A percentile compares a stretch with the other conserved stretches of the same genome.
phyloP scores from a whole-genome alignment of 2,888 invertebrate species.

The Hartigia nigra region DNA sequence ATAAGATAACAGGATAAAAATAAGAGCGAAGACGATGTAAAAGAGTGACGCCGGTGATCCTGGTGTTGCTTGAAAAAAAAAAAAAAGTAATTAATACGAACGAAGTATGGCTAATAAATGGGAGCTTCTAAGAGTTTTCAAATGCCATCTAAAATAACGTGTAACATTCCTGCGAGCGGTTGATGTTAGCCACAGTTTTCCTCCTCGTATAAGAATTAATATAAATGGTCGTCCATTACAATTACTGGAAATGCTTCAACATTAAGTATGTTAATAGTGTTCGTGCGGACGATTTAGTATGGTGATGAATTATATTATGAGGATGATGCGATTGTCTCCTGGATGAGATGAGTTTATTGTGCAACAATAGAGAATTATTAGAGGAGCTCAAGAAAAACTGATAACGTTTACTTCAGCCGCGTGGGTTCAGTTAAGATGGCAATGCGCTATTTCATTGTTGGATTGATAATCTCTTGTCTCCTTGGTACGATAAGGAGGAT shows the following conservation, averaged over 20 bases:
- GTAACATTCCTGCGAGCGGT: slow-evolving; percentile 49
- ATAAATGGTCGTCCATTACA: slow-evolving; percentile 60
- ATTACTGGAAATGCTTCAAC: slow-evolving; percentile 58
- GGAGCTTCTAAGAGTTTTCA: slow-evolving; percentile 52
- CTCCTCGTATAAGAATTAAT: slow-evolving; percentile 52
- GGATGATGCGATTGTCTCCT: neutral
- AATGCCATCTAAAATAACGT: slow-evolving; percentile 52
- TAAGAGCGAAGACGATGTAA: neutral
- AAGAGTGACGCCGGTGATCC: neutral
- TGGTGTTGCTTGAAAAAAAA: neutral
- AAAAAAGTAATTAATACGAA: neutral
- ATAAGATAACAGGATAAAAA: neutral
- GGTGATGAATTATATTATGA: neutral
- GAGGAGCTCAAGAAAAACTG: slow-evolving; percentile 17
- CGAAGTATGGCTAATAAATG: slow-evolving; percentile 28
- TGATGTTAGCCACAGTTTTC: slow-evolving; percentile 60
- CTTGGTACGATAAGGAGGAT: neutral
- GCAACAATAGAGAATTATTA: slow-evolving; percentile 1
- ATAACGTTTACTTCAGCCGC: neutral
- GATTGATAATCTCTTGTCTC: neutral
- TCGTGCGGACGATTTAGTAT: slow-evolving; percentile 9
- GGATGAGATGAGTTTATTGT: neutral
- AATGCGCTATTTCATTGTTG: neutral
- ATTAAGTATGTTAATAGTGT: slow-evolving; percentile 34
- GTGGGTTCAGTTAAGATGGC: slow-evolving; percentile 7